Evolutionary conservation across 2,888 invertebrate species (phyloP).

Genomic region (Acanthosepion lycidas): DNA sequence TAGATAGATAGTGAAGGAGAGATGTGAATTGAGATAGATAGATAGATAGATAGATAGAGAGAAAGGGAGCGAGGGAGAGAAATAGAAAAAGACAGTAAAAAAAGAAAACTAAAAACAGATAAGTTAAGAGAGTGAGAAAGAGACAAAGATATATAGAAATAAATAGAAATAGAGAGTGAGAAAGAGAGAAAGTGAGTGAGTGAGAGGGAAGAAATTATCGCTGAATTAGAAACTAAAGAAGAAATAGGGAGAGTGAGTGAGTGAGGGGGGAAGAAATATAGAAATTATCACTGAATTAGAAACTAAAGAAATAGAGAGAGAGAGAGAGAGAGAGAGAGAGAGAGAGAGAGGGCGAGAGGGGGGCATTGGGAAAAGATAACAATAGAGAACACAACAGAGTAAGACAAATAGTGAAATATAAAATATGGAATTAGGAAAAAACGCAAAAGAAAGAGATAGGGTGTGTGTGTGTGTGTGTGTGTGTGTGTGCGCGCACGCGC

Average conservation of each 20-base stretch:
- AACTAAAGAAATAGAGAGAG: not conserved
- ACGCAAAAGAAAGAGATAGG: too few species aligned
- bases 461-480: too few species aligned
- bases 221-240: too few species aligned
- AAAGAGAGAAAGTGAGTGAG: slow-evolving; percentile 36
- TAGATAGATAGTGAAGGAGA: too few species aligned
- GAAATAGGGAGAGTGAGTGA: slow-evolving; percentile 39
- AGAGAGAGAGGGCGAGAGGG: too few species aligned
- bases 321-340: not conserved
- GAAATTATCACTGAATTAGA: too few species aligned
- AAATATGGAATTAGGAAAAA: too few species aligned
- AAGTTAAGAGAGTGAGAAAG: slow-evolving; percentile 35
- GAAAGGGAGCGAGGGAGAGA: not conserved
- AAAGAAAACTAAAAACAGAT: not conserved
- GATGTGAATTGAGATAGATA: too few species aligned
- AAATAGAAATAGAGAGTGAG: slow-evolving; percentile 42
- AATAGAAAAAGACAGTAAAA: not conserved
- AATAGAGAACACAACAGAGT: too few species aligned
- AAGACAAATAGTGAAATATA: too few species aligned
- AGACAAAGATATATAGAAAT: not conserved
- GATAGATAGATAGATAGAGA: not conserved
- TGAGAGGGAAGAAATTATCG: not conserved
- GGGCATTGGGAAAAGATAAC: too few species aligned
- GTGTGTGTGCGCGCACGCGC: too few species aligned
- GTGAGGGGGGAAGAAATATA: not conserved